Evolutionary conservation across 2,113 vertebrate species (phyloP).

Genomic region (Chloropsis hardwickii): DNA sequence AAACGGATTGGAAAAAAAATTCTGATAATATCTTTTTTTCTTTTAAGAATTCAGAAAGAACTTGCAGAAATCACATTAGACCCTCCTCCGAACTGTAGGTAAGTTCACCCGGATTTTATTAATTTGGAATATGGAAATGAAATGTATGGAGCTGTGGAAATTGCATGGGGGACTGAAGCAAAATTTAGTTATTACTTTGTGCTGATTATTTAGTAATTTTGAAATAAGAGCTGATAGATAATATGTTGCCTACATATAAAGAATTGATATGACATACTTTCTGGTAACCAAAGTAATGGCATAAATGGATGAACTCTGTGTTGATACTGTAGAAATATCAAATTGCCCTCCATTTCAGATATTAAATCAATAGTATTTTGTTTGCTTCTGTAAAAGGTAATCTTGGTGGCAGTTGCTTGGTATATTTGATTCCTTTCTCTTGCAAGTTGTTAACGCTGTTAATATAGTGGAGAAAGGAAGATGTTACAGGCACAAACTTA

Average conservation of each 20-base stretch:
- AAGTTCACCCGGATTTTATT: slow-evolving; percentile 72
- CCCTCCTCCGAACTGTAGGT: slow-evolving; percentile 99
- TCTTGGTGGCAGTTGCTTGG: neutral
- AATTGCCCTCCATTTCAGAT: neutral
- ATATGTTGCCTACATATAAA: neutral
- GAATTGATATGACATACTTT: neutral
- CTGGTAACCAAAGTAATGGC: neutral
- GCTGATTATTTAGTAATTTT: neutral
- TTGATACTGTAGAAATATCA: neutral
- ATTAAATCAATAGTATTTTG: slow-evolving; percentile 6
- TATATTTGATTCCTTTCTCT: slow-evolving; percentile 16
- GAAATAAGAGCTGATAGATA: neutral
- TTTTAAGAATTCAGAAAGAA: slow-evolving; percentile 95
- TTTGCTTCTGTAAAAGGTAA: slow-evolving; percentile 12
- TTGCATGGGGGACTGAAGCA: neutral
- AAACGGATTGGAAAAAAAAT: neutral
- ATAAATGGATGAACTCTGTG: neutral
- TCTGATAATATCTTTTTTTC: slow-evolving; percentile 17
- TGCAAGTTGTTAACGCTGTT: slow-evolving; percentile 12
- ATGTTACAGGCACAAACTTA: neutral
- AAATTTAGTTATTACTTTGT: neutral
- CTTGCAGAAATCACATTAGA: slow-evolving; percentile 98
- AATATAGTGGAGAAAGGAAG: neutral
- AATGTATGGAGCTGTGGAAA: neutral
- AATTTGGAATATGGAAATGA: neutral